Base-by-base conservation (phyloP, 1,140 invertebrate genomes). In the Octopus sinensis region DNA sequence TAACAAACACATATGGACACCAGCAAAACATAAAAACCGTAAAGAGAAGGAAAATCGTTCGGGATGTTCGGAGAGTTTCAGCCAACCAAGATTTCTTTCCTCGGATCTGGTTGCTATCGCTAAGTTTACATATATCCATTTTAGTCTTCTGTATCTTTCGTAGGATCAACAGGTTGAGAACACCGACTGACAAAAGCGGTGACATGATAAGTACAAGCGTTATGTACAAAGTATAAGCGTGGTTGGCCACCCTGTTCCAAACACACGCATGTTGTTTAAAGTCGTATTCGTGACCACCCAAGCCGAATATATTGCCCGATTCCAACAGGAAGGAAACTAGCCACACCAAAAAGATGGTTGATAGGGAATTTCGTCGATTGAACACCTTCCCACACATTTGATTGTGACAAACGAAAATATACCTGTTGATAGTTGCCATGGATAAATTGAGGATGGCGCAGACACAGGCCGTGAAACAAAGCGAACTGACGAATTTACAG, bases 391-490 rank as follows among this genome's bases (percentile, higher is more conserved):
- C 81, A 78, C 86, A 87, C 4, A 82, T 43, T 4, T 82, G 43
- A 82, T 89, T 86, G 82, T 87, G 85, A 78, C 88, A 89, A 62
- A 90, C 84, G 81, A 87, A 88, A 52, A 88, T 84, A 83, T 88
- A 90, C 1, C 89, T 81, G 81, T 90, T 90, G 53, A 90, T 9
- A 30, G 85, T 87, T 79, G 89, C 78, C 71, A 87, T 81, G 53
- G 86, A 88, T 54, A 90, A 86, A 78, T 84, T 88, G 0, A 89
- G 80, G 81, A 90, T 87, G 51, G 89, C 89, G 82, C 88, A 88
- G 83, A 88, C 87, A 80, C 89, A 90, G 9, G 86, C 86, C 2
- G 88, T 89, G 52, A 90, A 80, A 80, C 89, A 90, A 30, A 89
- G 75, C 78, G 84, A 84, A 76, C 87, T 88, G 2, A 90, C 83